A percentile compares a stretch with the other conserved stretches of the same genome.
Evolutionary conservation across 2,113 vertebrate genomes (phyloP).

Genomic region (Aramus guarauna): DNA sequence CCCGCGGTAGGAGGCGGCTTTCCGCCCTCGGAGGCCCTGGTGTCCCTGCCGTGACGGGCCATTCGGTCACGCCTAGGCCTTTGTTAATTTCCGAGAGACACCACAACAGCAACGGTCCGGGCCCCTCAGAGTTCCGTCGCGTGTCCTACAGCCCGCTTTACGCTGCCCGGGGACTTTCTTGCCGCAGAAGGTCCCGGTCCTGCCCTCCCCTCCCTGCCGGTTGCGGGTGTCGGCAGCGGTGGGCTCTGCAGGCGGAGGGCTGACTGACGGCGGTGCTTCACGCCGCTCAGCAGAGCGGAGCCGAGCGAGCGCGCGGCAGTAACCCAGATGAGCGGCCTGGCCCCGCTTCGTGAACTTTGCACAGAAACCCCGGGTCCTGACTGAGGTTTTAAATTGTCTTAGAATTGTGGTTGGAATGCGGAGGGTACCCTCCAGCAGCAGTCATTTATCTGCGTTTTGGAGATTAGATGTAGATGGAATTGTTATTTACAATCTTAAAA

Average conservation of each 20-base stretch:
- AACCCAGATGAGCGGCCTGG: no score
- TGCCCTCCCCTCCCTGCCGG: neutral
- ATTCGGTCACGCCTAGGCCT: accelerated
- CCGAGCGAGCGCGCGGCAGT: no score
- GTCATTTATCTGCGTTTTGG: accelerated
- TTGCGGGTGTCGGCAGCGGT: no score
- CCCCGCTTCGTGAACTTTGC: accelerated
- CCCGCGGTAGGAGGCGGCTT: neutral
- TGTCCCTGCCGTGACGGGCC: neutral
- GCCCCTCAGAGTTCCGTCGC: neutral
- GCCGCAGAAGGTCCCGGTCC: accelerated
- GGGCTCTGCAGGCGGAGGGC: neutral
- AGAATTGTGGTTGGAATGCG: neutral
- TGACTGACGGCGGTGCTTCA: no score
- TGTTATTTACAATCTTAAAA: neutral
- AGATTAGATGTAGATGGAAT: neutral
- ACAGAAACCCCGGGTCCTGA: accelerated
- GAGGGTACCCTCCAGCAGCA: neutral
- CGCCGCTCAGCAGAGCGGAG: no score
- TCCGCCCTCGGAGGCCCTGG: accelerated
- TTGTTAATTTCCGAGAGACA: accelerated
- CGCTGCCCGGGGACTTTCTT: neutral
- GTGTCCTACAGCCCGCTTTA: accelerated
- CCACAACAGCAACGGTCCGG: accelerated
- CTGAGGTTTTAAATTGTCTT: accelerated